A percentile compares a stretch with the other conserved stretches of the same genome.
Conservation (phyloP, 2,797 vertebrate species). For the Takifugu ocellatus region DNA sequence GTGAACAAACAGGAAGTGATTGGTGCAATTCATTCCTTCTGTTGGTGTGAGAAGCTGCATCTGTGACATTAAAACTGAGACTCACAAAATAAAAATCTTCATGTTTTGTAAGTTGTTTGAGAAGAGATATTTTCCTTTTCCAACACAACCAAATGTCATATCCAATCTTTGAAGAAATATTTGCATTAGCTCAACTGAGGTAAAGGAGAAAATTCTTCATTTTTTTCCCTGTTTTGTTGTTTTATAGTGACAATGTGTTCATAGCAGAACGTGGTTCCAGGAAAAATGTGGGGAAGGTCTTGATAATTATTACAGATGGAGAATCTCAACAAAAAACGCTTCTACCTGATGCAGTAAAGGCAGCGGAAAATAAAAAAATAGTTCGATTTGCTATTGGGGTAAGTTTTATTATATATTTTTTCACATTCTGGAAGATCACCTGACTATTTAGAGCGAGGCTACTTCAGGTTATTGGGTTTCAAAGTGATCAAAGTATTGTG, state of each 20-base stretch:
- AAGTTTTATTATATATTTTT: constrained; percentile 12
- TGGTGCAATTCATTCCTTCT: not conserved
- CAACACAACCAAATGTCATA: not conserved
- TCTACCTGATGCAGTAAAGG: rapidly evolving
- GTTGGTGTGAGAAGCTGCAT: not conserved
- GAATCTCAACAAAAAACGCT: rapidly evolving
- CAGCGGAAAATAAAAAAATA: constrained; percentile 29
- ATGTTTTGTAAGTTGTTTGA: no score
- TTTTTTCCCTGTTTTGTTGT: not conserved
- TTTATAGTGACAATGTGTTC: constrained; percentile 49
- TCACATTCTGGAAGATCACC: not conserved
- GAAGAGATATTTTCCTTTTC: no score
- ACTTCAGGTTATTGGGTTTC: not conserved
- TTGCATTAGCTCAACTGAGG: not conserved
- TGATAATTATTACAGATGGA: constrained; percentile 77
- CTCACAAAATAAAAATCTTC: not conserved
- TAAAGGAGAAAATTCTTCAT: not conserved
- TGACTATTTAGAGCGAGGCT: no score
- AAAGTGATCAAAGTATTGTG: not conserved
- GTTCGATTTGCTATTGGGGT: constrained; percentile 73
- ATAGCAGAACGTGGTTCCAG: not conserved
- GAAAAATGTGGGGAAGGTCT: constrained; percentile 49
- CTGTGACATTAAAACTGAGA: no score
- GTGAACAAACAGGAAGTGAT: not conserved
- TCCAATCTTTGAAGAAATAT: not conserved